A percentile compares a stretch with the other conserved stretches of the same genome.
phyloP scores from a whole-genome alignment of 1,140 invertebrate species.

The Hypsibius dujardini region DNA sequence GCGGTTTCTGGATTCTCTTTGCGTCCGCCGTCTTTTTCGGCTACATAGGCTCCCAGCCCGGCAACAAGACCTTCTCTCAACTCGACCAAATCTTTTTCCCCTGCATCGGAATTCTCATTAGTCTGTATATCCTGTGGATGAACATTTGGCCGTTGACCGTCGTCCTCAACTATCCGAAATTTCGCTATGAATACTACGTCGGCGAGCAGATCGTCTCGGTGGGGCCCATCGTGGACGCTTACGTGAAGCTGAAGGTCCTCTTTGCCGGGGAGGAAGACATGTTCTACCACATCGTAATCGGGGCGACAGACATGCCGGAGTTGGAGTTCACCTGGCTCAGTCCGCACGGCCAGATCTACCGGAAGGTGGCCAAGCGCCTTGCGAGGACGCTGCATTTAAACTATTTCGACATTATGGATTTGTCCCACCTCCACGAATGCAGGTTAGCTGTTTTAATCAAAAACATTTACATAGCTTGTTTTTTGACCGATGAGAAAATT shows the following conservation, averaged over 20 bases:
- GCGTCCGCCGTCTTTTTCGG: background rate
- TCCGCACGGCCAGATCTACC: background rate
- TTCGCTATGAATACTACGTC: constrained; percentile 13
- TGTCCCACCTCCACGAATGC: constrained; percentile 1
- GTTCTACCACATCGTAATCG: constrained; percentile 1
- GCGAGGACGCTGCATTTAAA: background rate
- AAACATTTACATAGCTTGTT: too few species aligned
- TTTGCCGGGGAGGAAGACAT: constrained; percentile 16
- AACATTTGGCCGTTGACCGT: background rate
- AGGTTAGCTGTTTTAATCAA: background rate
- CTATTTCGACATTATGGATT: constrained; percentile 14
- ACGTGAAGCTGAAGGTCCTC: background rate
- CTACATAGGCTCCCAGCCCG: background rate
- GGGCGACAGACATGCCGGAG: background rate
- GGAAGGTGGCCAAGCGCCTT: background rate
- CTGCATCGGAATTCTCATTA: background rate
- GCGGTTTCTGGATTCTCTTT: background rate
- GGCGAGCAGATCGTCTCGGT: constrained; percentile 10
- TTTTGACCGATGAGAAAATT: too few species aligned
- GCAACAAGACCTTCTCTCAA: background rate
- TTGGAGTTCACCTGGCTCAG: background rate
- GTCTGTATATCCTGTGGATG: background rate
- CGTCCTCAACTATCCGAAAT: constrained; percentile 12
- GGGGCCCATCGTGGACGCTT: background rate
- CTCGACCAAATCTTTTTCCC: background rate